Base-by-base conservation (phyloP, 2,113 vertebrate species). In the Halcyon senegalensis region DNA sequence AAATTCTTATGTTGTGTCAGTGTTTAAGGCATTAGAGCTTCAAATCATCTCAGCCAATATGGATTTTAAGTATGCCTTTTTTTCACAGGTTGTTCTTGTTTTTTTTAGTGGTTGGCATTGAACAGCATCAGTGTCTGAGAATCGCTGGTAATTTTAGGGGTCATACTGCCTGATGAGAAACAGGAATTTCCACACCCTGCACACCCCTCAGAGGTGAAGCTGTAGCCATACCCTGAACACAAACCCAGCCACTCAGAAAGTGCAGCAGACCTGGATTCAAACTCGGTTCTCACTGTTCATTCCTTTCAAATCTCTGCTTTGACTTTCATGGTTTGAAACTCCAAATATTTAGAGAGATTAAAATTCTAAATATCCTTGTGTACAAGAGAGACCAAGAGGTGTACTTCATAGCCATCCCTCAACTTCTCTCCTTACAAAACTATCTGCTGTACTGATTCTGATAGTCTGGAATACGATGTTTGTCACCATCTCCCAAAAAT, bases 141-240 rank as follows among this genome's bases (percentile, higher is more conserved):
- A 92, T 91, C 67, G 23, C 64, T 59, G 31, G 10, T 94, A 90
- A 95, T 97, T 96, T 30, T 1, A 87, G 95, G 50, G 92, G 39
- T 93, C 60, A 4, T 37, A 37, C 59, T 96, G 77, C 92, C 84
- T 94, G 63, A 78, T 44, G 50, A 89, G 93, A 90, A 92, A 53
- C 91, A 94, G 96, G 84, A 59, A 91, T 87, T 66, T 66, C 76
- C 72, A 28, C 63, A 41, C 39, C 30, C 18, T 53, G 10, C 76
- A 88, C 6, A 84, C 59, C 75, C 50, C 90, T 62, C 60, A 13
- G 84, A 70, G 46, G 16, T 51, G 82, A 58, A 27, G 56, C 69
- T 28, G 27, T 28, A 53, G 25, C 51, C 30, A 16, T 67, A 11
- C 37, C 68, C 53, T 2, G 13, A 15, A 31, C 53, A 21, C 53